Evolutionary conservation across 2,113 vertebrate species (phyloP).

Genomic region (Vidua macroura): DNA sequence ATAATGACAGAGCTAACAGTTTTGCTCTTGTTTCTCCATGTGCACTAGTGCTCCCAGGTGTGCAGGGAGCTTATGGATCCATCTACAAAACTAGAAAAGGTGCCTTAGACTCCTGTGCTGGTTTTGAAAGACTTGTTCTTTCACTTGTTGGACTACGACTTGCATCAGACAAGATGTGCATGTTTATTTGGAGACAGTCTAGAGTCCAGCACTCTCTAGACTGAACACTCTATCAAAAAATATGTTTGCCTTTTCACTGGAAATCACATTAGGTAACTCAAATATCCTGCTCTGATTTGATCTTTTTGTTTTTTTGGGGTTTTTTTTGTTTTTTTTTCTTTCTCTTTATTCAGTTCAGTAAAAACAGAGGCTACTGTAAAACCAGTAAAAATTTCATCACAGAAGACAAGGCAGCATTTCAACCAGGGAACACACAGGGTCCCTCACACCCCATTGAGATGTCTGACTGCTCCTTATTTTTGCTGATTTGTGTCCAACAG

Average conservation of each 20-base stretch:
- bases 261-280: not conserved
- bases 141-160: not conserved
- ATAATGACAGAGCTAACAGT: not conserved
- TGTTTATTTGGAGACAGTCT: not conserved
- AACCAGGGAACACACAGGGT: not conserved
- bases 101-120: not conserved
- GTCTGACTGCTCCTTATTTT: not conserved
- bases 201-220: not conserved
- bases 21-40: not conserved
- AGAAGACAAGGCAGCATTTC: not conserved
- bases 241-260: not conserved
- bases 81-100: not conserved
- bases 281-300: not conserved
- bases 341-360: not conserved
- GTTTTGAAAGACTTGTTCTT: not conserved
- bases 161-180: not conserved
- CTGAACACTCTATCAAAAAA: not conserved
- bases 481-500: not conserved
- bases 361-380: not conserved
- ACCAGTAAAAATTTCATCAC: not conserved
- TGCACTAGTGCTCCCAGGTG: not conserved
- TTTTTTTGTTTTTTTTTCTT: not conserved
- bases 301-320: not conserved
- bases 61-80: not conserved
- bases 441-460: not conserved